phyloP scores from a whole-genome alignment of 2,888 invertebrate genomes.

The Elysia crispata region DNA sequence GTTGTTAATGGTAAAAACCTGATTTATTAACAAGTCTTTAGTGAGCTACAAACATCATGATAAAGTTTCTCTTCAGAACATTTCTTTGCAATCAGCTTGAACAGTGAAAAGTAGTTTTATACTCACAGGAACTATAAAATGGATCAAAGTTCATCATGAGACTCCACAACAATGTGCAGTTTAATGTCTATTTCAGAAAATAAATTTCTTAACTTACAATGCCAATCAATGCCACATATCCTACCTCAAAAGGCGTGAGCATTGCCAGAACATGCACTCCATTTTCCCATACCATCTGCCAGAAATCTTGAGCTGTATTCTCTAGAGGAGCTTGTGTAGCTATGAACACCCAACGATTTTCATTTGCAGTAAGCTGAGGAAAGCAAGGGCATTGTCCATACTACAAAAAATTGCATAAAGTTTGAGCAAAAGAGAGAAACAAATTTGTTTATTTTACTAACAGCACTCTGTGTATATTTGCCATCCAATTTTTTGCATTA shows the following conservation, averaged over 20 bases:
- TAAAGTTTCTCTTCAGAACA: too few species aligned
- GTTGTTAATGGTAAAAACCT: too few species aligned
- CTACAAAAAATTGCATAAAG: background rate
- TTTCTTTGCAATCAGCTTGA: too few species aligned
- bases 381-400: background rate
- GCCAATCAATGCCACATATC: background rate
- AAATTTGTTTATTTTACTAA: background rate
- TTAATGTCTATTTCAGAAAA: too few species aligned
- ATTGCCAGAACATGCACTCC: conserved; percentile 90
- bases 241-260: conserved; percentile 81
- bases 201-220: too few species aligned
- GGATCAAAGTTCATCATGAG: background rate
- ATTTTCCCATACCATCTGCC: conserved; percentile 94
- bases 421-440: background rate
- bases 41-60: too few species aligned
- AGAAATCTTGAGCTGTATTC: conserved; percentile 84
- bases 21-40: too few species aligned
- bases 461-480: background rate
- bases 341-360: conserved; percentile 89
- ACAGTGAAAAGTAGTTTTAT: too few species aligned
- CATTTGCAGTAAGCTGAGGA: conserved; percentile 86
- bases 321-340: conserved; percentile 85
- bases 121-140: too few species aligned
- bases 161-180: too few species aligned
- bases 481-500: too few species aligned